These are phyloP conservation scores for Sipha flava DNA, from an alignment of 1,140 invertebrate genomes.

Conservation along the genomic window DNA sequence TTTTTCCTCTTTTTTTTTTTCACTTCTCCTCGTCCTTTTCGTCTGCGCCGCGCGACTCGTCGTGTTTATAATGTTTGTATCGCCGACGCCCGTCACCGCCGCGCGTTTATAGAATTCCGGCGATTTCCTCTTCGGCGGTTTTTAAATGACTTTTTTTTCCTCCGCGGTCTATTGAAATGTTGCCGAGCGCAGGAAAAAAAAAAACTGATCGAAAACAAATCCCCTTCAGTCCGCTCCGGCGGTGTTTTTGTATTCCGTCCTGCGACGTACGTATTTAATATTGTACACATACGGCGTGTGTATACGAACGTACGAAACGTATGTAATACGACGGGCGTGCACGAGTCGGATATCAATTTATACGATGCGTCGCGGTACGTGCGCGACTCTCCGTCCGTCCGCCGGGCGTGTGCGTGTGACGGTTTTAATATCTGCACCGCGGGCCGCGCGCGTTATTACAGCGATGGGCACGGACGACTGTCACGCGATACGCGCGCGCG, in stretches of 20 bases:
- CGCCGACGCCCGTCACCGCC: background rate
- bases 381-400: background rate
- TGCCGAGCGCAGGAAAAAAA: background rate
- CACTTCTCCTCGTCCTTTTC: background rate
- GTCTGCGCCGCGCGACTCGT: no score
- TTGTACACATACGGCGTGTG: background rate
- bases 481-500: background rate
- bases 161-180: slow-evolving; percentile 8
- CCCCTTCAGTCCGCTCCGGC: no score
- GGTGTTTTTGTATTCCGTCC: background rate
- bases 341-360: background rate
- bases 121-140: background rate
- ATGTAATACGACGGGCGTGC: background rate
- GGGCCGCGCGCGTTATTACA: background rate
- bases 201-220: slow-evolving; percentile 27
- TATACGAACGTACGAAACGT: no score
- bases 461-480: background rate
- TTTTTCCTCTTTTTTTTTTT: background rate
- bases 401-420: background rate
- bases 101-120: slow-evolving; percentile 9
- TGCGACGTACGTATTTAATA: background rate
- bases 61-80: background rate
- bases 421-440: background rate
- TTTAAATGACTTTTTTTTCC: slow-evolving; percentile 28
- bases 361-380: background rate